Percentiles rank a stretch among this genome's conserved stretches.
Conservation (phyloP, 2,113 vertebrate species). For the Talpa occidentalis region DNA sequence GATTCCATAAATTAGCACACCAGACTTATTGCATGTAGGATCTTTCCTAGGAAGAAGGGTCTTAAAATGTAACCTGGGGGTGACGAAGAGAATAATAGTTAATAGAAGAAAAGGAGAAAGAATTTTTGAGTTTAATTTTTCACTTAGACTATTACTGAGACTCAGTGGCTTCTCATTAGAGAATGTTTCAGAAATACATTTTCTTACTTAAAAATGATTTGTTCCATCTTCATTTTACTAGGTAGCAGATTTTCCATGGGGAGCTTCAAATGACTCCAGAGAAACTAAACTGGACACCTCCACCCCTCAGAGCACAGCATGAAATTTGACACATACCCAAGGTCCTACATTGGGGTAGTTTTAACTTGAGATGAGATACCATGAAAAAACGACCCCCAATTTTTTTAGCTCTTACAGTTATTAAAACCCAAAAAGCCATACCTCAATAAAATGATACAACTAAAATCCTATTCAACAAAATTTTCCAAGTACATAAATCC, state of each 20-base stretch:
- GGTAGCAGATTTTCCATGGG: background rate
- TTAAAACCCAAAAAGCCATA: background rate
- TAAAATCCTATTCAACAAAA: background rate
- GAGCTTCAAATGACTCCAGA: background rate
- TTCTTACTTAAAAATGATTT: background rate
- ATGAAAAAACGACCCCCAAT: background rate
- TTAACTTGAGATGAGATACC: background rate
- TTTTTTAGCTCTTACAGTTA: slow-evolving; percentile 53
- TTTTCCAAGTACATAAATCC: background rate
- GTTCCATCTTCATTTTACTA: background rate
- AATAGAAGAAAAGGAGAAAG: background rate
- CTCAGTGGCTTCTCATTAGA: background rate
- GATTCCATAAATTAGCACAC: background rate
- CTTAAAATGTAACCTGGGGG: background rate
- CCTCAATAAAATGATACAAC: background rate
- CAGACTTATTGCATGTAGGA: background rate
- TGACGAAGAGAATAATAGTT: background rate
- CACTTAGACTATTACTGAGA: background rate
- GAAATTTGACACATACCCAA: background rate
- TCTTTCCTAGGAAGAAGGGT: background rate
- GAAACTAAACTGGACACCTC: background rate
- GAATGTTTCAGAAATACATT: background rate
- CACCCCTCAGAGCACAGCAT: background rate
- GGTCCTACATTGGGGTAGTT: background rate
- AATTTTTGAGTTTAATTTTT: background rate